A percentile compares a stretch with the other conserved stretches of the same genome.
These are phyloP conservation scores for Bradynema listronoti DNA, from an alignment of 1,140 invertebrate genomes.

Conservation along the genomic window DNA sequence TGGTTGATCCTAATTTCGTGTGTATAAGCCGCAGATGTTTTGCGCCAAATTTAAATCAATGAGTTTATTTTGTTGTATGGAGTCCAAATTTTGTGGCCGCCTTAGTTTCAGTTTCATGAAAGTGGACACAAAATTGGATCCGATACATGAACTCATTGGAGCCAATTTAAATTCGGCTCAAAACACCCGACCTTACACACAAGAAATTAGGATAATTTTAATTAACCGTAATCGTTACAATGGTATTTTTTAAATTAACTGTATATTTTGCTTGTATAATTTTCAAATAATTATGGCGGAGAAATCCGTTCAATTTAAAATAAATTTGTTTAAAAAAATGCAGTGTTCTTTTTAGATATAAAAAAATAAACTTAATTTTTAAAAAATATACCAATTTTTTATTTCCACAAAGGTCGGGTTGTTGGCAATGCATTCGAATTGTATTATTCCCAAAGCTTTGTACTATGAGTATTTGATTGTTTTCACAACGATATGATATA, in stretches of 20 bases:
- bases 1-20: neutral
- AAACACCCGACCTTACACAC: no score
- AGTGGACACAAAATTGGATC: no score
- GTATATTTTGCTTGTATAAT: neutral
- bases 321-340: neutral
- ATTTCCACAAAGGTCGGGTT: conserved; percentile 50
- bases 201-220: neutral
- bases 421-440: conserved; percentile 58
- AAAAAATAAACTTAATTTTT: conserved; percentile 10
- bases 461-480: conserved; percentile 52
- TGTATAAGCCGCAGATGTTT: neutral
- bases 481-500: conserved; percentile 48
- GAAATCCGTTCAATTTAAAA: neutral
- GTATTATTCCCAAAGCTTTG: conserved; percentile 57
- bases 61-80: no score
- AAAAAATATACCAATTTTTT: conserved; percentile 42
- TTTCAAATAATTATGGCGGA: neutral
- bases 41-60: no score
- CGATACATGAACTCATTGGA: no score
- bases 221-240: neutral
- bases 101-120: no score
- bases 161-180: no score
- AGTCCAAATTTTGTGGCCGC: no score
- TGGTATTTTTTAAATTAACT: neutral
- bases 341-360: neutral